Base-by-base conservation (phyloP, 2,888 invertebrate genomes). In the Allygus modestus region DNA sequence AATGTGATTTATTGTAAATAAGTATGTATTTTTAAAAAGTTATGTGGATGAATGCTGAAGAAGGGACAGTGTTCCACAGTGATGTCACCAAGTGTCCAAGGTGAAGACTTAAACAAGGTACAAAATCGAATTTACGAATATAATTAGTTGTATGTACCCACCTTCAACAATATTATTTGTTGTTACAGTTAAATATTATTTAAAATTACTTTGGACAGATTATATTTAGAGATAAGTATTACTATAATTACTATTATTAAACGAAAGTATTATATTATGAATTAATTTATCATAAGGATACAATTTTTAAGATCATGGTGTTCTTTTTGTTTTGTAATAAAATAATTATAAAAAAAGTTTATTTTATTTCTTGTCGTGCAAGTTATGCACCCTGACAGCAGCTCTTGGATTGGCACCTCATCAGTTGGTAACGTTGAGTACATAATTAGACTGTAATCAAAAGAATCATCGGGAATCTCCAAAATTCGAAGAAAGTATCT, bases 241-340 rank as follows among this genome's bases (percentile, higher is more conserved):
- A 54, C 75, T 75, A 75, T 83, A 41, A 83, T 51, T 58, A 83
- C 71, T 54, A 75, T 75, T 75, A 83, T 75, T 58, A 54, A 83
- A 83, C 73, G 23, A 83, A 83, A 83, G 83, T 83, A 83, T 83
- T 83, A 83, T 83, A 83, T 82, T 82, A 82, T 82, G n/a, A 73
- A 82, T 82, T 83, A 75, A 83, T 83, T 83, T 83, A 83, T 75
- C 75, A 75, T 83, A 83, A 75, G 83, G 71, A 71, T 83, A 73
- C 73, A 83, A 83, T 83, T 83, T 83, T 83, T 83, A 83, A 75
- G 83, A 83, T 83, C 75, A 58, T 83, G 83, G 83, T 83, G 83
- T 83, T 83, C 83, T 83, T 83, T 83, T 83, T 83, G 83, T 83
- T 83, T 83, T 83, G 83, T 83, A 83, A 83, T 73, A 83, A 83